Percentiles rank a stretch among this genome's conserved stretches.
Evolutionary conservation across 92 coral and sea anemone species (phyloP).

Genomic region (Porites divaricata): DNA sequence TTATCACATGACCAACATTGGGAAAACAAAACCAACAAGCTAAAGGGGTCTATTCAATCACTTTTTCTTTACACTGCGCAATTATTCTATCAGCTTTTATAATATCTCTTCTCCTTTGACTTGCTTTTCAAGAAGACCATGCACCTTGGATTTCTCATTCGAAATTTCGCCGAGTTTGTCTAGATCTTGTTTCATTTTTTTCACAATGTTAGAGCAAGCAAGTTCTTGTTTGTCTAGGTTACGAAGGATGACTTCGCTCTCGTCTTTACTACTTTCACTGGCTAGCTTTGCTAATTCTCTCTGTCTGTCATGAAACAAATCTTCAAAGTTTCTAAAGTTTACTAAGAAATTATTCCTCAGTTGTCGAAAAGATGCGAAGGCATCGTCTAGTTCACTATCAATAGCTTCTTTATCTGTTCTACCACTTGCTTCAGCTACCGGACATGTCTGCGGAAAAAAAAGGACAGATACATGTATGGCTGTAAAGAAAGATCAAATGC

Average conservation of each 20-base stretch:
- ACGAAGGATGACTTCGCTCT: not conserved
- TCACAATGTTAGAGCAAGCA: not conserved
- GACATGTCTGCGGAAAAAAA: not conserved
- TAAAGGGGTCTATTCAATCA: no score
- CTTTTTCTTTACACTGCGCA: not conserved
- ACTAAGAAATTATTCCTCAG: slow-evolving; percentile 7
- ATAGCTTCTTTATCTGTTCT: not conserved
- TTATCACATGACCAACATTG: no score
- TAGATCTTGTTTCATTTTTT: slow-evolving; percentile 6
- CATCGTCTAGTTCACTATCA: not conserved
- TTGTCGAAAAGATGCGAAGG: not conserved
- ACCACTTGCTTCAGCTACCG: not conserved
- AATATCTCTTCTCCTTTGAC: not conserved
- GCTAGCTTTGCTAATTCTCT: not conserved
- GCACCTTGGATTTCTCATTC: not conserved
- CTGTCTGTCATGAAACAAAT: slow-evolving; percentile 18
- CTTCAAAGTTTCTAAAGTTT: slow-evolving; percentile 5
- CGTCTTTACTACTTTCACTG: not conserved
- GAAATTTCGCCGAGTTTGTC: not conserved
- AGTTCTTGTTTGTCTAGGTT: not conserved
- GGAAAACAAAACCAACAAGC: no score
- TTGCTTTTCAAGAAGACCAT: not conserved
- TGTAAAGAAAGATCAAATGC: not conserved
- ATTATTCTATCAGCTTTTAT: not conserved
- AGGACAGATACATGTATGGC: not conserved